Evolutionary conservation across 2,888 invertebrate species (phyloP), one percentile per base, ranked within the genome.

Genomic region (Scaptomyza reducta): DNA sequence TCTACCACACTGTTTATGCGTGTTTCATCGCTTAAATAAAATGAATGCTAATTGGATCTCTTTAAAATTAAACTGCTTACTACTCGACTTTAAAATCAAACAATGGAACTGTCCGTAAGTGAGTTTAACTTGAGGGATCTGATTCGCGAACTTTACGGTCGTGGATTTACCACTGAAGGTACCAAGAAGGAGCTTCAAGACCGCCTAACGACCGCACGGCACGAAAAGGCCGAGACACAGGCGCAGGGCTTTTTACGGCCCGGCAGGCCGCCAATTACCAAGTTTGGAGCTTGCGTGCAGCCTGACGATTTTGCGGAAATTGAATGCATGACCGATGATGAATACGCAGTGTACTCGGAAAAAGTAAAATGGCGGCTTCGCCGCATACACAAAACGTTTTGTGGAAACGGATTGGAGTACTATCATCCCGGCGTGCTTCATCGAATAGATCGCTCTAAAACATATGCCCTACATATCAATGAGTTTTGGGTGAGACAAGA

Each of bases 341-440:
- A 74, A 33, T 70, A 74, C 18, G 42, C 33, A 0, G 57, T 27
- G 10, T 74, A 58, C 14, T 44, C 38, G 0, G 38, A 7, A 11
- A 70, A 61, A 29, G 61, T 74, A n/a, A 47, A 56, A 9, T 74
- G 74, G 73, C 33, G 73, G 1, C 33, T 74, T n/a, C 54, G 55
- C 2, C 61, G 74, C 13, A 31, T 74, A 45, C 47, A 38, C 22
- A 70, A 46, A 31, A 58, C 58, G 2, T 55, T 18, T 18, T 27
- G 33, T 33, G 22, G 38, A 11, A 38, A 53, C 4, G 38, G 38
- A 1, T 7, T 74, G 29, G 74, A 74, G n/a, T 74, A 66, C 31
- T 74, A 74, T 46, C 50, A 74, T 66, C 74, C 73, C 1, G 61
- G 61, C 1, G 70, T 74, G n/a, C 58, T 74, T 6, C 73, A 74